Conservation (phyloP, 2,888 invertebrate species). For the Hydropsyche betteni region DNA sequence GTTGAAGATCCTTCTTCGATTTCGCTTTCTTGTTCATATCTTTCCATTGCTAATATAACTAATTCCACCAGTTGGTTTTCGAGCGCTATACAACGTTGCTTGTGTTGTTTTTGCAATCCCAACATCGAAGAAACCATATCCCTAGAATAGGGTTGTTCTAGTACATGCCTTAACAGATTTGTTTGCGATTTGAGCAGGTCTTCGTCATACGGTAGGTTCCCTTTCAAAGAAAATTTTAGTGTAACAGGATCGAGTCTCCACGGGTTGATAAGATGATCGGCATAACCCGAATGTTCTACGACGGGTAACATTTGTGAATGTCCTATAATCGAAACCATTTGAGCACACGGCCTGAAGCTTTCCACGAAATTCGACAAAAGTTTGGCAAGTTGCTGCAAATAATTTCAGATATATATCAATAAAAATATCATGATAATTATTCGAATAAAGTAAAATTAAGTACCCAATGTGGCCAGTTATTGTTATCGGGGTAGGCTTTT, state of each 20-base stretch:
- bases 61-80: slow-evolving; percentile 94
- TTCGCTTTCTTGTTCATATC: slow-evolving; percentile 76
- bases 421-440: slow-evolving; percentile 10
- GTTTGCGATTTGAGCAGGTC: slow-evolving; percentile 91
- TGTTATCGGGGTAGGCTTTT: slow-evolving; percentile 83
- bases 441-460: slow-evolving; percentile 52
- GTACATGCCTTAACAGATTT: slow-evolving; percentile 83
- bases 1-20: slow-evolving; percentile 71
- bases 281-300: slow-evolving; percentile 91
- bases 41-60: slow-evolving; percentile 91
- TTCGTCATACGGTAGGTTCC: slow-evolving; percentile 87
- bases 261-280: slow-evolving; percentile 88
- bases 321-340: slow-evolving; percentile 94
- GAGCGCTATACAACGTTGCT: slow-evolving; percentile 85
- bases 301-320: slow-evolving; percentile 92
- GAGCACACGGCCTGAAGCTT: slow-evolving; percentile 91
- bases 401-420: slow-evolving; percentile 10
- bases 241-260: slow-evolving; percentile 92
- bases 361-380: slow-evolving; percentile 89
- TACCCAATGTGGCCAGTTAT: slow-evolving; percentile 92
- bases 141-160: slow-evolving; percentile 94
- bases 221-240: slow-evolving; percentile 70
- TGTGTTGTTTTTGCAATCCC: slow-evolving; percentile 91
- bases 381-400: slow-evolving; percentile 81
- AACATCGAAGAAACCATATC: slow-evolving; percentile 97